Evolutionary conservation across 2,888 invertebrate genomes (phyloP), one percentile per base, ranked within the genome.

Genomic region (Ephialtes manifestator): DNA sequence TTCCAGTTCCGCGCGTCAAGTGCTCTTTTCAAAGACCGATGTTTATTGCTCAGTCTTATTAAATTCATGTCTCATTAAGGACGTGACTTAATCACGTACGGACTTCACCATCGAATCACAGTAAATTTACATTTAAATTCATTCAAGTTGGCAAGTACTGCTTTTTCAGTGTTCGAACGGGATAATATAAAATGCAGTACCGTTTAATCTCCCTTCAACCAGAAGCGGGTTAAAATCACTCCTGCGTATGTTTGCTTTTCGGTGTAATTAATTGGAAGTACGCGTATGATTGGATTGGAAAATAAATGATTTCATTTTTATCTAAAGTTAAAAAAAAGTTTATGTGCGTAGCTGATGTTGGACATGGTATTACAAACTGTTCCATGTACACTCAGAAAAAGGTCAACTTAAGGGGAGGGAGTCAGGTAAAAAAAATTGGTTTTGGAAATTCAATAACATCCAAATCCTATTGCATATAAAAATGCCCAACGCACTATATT

Each of bases 51-150:
- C 48, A 55, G 43, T 71, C 39, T 51, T 75, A 85, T 82, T 75
- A 82, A 85, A 85, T 82, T 79, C 82, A 82, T 60, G 82, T 76
- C 79, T 85, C 85, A 79, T 85, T 85, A 85, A 79, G 51, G 71
- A 71, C 75, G 75, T 51, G 70, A 43, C 79, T 85, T 28, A 48
- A 82, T 79, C 74, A 60, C 11, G 53, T 20, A n/a, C 75, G 4
- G 51, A 63, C 31, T 75, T 35, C 63, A 35, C 31, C 53, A 51
- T 20, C 20, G 51, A 24, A 48, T 48, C 63, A 24, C 48, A 7
- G 31, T 51, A 20, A 76, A 65, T 65, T 53, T 65, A 65, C 65
- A 65, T 76, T n/a, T 51, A 15, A 10, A 76, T 68, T n/a, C 28
- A 53, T 65, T 53, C 18, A 24, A 51, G 20, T 20, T 13, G 11